phyloP scores from a whole-genome alignment of 2,113 vertebrate genomes.

The Elgaria multicarinata region DNA sequence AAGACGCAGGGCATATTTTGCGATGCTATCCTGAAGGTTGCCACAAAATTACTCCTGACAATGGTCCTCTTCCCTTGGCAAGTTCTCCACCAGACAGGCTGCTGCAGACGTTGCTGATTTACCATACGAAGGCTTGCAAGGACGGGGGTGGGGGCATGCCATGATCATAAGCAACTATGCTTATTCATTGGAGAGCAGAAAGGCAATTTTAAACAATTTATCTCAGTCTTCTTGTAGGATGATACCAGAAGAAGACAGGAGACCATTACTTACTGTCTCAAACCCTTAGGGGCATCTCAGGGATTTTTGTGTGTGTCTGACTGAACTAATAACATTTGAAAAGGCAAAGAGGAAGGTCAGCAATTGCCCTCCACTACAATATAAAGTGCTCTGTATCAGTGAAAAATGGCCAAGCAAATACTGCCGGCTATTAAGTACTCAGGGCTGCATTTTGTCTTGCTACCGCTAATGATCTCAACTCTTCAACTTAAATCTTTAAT shows the following conservation, averaged over 20 bases:
- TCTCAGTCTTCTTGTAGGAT: neutral
- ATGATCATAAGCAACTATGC: neutral
- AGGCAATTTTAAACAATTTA: neutral
- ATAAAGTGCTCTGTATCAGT: slow-evolving; percentile 10
- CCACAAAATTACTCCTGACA: neutral
- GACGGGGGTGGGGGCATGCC: neutral
- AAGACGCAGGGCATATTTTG: neutral
- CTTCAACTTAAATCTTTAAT: slow-evolving; percentile 30
- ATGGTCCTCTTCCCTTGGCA: neutral
- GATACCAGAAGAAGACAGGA: neutral
- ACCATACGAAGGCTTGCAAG: neutral
- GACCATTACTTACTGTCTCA: slow-evolving; percentile 15
- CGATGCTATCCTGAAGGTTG: neutral
- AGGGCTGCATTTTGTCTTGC: slow-evolving; percentile 12
- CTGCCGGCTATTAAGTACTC: slow-evolving; percentile 9
- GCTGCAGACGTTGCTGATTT: neutral
- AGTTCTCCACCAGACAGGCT: neutral
- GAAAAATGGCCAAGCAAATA: slow-evolving; percentile 23
- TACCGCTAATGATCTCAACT: slow-evolving; percentile 21
- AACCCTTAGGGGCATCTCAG: neutral
- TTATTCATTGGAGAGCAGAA: neutral
- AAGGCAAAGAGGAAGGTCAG: neutral
- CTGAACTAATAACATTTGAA: slow-evolving; percentile 12
- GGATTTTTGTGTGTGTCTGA: neutral
- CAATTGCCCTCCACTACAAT: neutral